Evolutionary conservation across 2,888 invertebrate species (phyloP).

Genomic region (Caenorhabditis macrosperma): DNA sequence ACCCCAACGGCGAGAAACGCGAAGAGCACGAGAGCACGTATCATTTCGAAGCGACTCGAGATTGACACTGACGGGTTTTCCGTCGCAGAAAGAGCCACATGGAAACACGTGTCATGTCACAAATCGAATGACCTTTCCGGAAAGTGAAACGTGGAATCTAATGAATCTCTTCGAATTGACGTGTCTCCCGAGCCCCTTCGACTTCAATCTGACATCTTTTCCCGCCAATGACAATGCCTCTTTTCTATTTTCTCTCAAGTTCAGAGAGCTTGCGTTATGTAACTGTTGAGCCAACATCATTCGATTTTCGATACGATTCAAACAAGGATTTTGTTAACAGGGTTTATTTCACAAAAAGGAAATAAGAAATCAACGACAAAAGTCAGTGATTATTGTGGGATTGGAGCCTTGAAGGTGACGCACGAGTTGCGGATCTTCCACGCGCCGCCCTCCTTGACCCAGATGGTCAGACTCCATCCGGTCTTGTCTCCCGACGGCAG

Average conservation of each 20-base stretch:
- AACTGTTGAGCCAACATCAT: no score
- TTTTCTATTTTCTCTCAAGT: no score
- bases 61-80: background rate
- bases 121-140: no score
- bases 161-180: no score
- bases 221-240: no score
- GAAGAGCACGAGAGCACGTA: background rate
- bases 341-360: slow-evolving; percentile 49
- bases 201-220: no score
- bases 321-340: slow-evolving; percentile 35
- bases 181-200: no score
- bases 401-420: slow-evolving; percentile 57
- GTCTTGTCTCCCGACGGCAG: slow-evolving; percentile 52
- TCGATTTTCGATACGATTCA: background rate
- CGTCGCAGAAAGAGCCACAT: no score
- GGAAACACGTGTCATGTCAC: no score
- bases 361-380: slow-evolving; percentile 18
- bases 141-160: no score
- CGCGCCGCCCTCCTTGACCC: slow-evolving; percentile 60
- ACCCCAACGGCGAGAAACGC: background rate
- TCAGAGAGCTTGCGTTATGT: no score
- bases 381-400: slow-evolving; percentile 32
- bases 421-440: slow-evolving; percentile 63
- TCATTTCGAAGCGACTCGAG: background rate
- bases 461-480: slow-evolving; percentile 59